Percentiles rank a stretch among this genome's conserved stretches.
These are phyloP conservation scores for Zoanthus gigantus DNA, from an alignment of 92 coral and sea anemone genomes.

Conservation along the genomic window DNA sequence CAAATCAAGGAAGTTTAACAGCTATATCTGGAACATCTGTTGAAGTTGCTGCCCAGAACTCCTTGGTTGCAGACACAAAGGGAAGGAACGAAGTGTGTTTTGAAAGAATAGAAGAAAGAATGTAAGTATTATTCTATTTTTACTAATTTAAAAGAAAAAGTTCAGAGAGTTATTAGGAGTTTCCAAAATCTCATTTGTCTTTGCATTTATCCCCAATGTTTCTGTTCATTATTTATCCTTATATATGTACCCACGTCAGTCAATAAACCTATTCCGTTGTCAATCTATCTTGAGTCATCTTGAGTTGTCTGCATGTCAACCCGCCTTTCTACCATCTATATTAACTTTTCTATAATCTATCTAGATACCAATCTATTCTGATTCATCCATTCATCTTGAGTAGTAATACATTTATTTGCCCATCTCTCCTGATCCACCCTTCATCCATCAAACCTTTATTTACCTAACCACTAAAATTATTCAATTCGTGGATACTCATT, in stretches of 20 bases:
- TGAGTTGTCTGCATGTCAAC: neutral
- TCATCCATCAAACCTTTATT: neutral
- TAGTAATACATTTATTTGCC: neutral
- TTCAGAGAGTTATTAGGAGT: too few relatives aligned
- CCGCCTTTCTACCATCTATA: neutral
- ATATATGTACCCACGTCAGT: neutral
- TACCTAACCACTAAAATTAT: neutral
- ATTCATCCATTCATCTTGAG: neutral
- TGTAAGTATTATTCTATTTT: neutral
- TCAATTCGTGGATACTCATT: too few relatives aligned
- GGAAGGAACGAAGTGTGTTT: neutral
- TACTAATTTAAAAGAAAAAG: too few relatives aligned
- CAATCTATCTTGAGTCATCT: neutral
- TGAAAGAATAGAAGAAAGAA: neutral
- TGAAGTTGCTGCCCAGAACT: slow-evolving; percentile 42
- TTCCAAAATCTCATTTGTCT: too few relatives aligned
- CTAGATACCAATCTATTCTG: neutral
- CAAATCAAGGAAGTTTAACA: slow-evolving; percentile 52
- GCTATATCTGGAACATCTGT: slow-evolving; percentile 33
- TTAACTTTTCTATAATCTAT: neutral
- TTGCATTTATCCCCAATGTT: too few relatives aligned
- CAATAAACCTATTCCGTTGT: neutral
- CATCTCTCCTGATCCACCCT: neutral
- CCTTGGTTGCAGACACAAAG: neutral
- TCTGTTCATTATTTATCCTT: too few relatives aligned